Base-by-base conservation (phyloP, 92 coral and sea anemone genomes). In the Epizoanthus rinbou region DNA sequence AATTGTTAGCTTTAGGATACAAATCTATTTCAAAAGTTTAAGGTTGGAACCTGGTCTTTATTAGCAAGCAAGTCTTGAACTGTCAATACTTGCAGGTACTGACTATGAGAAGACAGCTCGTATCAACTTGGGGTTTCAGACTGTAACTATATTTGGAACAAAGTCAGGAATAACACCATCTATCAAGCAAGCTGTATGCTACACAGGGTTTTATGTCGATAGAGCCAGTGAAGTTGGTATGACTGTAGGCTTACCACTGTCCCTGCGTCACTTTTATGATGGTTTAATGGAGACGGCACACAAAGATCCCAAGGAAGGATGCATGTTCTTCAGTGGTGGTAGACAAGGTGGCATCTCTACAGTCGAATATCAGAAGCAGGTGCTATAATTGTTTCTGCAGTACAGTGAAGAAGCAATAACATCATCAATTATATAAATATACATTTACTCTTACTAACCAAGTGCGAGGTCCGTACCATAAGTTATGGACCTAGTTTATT, bases 281-380 rank as follows among this genome's bases (percentile, higher is more conserved):
- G 85, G 58, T 31, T 35, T 73, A 1, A 64, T 80, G 76, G 85
- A 80, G 33, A 80, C 85, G 10, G 85, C 76, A 5, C 76, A 80
- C 45, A 66, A 80, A 23, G 24, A 24, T 19, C 85, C 85, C 23
- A 80, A 80, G 35, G 75, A 80, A 64, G 85, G 85, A 8, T 13
- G 53, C 75, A 25, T 80, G 15, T 18, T 64, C 28, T 71, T 81
- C 59, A 81, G 90, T 54, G 84, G 84, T 25, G 84, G 84, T 11
- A 58, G 84, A 23, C 43, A 79, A 28, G 84, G 84, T 18, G 47
- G 70, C 23, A 69, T 50, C 31, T 67, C 63, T 41, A 39, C 47
- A 47, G 17, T 79, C 4, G 84, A 79, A 15, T 79, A 79, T 62
- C 84, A 79, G 52, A 57, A 58, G 37, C 66, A 41, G 63, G 74